Conservation (phyloP, 2,888 invertebrate genomes). For the Coecobrya sp. region DNA sequence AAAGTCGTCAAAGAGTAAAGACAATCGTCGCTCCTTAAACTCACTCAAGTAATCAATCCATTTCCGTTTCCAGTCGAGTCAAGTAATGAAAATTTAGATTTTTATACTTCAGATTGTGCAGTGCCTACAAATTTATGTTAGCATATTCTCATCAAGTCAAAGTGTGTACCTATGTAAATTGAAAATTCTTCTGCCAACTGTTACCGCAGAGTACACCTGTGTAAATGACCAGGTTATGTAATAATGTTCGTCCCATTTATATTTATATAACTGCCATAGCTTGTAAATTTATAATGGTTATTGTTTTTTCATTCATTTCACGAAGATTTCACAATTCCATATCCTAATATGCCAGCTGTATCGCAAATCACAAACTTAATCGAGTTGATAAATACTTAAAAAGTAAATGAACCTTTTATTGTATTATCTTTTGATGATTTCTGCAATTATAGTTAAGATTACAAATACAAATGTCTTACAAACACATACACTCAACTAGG, state of each 20-base stretch:
- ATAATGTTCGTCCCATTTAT: background rate
- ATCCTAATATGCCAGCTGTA: conserved; percentile 8
- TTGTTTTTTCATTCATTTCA: conserved; percentile 1
- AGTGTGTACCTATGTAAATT: background rate
- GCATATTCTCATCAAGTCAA: background rate
- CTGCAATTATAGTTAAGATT: conserved; percentile 19
- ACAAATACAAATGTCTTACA: background rate
- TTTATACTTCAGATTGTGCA: background rate
- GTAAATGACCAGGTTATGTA: conserved; percentile 11
- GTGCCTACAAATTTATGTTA: background rate
- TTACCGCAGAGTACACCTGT: background rate
- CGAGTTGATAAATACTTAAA: conserved; percentile 14
- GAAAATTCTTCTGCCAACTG: background rate
- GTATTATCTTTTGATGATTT: conserved; percentile 6
- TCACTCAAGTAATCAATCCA: background rate
- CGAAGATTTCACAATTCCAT: background rate
- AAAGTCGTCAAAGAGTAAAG: background rate
- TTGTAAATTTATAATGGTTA: background rate
- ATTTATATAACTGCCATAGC: background rate
- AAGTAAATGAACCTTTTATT: conserved; percentile 22
- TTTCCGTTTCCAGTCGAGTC: background rate
- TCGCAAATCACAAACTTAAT: background rate
- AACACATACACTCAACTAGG: background rate
- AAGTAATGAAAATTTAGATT: background rate
- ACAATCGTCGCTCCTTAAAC: background rate